Evolutionary conservation across 2,113 vertebrate genomes (phyloP).

Genomic region (Machaerirhynchus nigripectus): DNA sequence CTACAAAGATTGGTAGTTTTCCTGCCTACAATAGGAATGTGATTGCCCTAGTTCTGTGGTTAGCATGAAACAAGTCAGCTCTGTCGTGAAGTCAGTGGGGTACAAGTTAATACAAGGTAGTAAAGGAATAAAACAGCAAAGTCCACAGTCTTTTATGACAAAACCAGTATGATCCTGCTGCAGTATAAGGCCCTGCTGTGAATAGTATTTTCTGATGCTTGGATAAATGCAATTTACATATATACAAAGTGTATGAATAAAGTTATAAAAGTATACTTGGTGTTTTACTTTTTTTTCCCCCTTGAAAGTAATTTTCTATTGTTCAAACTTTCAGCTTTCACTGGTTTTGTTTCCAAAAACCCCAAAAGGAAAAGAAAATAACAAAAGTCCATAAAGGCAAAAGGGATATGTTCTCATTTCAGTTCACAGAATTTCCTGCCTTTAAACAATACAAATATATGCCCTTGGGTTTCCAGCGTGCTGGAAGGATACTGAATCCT

Average conservation of each 20-base stretch:
- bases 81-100: slow-evolving; percentile 21
- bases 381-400: slow-evolving; percentile 42
- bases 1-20: neutral
- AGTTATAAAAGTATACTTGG: slow-evolving; percentile 1
- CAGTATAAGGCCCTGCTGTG: neutral
- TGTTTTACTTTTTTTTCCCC: slow-evolving; percentile 16
- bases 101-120: slow-evolving; percentile 21
- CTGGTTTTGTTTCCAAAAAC: slow-evolving; percentile 52
- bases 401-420: slow-evolving; percentile 55
- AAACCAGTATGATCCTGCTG: neutral
- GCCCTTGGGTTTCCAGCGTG: slow-evolving; percentile 28
- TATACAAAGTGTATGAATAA: slow-evolving; percentile 14
- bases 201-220: slow-evolving; percentile 2
- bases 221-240: neutral
- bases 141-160: slow-evolving; percentile 22
- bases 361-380: slow-evolving; percentile 65
- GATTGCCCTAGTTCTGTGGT: slow-evolving; percentile 1
- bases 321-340: slow-evolving; percentile 47
- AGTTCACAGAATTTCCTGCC: slow-evolving; percentile 55
- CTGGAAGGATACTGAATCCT: slow-evolving; percentile 14
- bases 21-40: neutral
- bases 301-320: slow-evolving; percentile 58
- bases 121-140: slow-evolving; percentile 44
- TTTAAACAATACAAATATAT: slow-evolving; percentile 49
- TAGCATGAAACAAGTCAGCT: slow-evolving; percentile 43